Base-by-base conservation (phyloP, 2,888 invertebrate genomes). In the Cosmorhoe ocellata region DNA sequence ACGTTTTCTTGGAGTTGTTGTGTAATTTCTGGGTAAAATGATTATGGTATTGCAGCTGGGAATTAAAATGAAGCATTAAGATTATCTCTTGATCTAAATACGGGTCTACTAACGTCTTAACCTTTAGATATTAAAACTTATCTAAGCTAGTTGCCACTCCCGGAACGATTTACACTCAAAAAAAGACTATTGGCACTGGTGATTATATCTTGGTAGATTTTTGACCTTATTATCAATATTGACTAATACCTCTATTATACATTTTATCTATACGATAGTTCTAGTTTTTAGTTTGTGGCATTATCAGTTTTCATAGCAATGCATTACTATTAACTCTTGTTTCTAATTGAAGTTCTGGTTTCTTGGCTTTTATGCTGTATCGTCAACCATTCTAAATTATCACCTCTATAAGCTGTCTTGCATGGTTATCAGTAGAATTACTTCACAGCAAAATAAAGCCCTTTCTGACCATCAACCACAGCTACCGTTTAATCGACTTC, bases 1-100 rank as follows among this genome's bases (percentile, higher is more conserved):
- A 65, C 56, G 54, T 59, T 61, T 62, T 58, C 56, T 61, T 47
- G 59, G 55, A 55, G 59, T 60, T 56, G 59, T 71, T 69, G 63
- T 66, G 53, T 67, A 59, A 58, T 49, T 52, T 43, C 43, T 32
- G 43, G 48, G 33, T 33, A 54, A 53, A 24, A 58, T 37, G 18
- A 53, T 49, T 56, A 49, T 41, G 31, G 42, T 33, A 41, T 31
- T 46, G 44, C 36, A 24, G 36, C 40, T 38, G 57, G 33, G 46
- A 44, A 49, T 56, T 44, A 42, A 45, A 51, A 51, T 44, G 28
- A 47, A 34, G 33, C 42, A 49, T 59, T 52, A 51, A 54, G 53
- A 47, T 57, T 61, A 58, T 58, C 52, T 57, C 30, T 42, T 42
- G 12, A 56, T 50, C 26, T 41, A 18, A 46, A 27, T 30, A 37